These are phyloP conservation scores for Taeniopygia guttata DNA, from an alignment of 2,797 vertebrate genomes.

Conservation along the genomic window DNA sequence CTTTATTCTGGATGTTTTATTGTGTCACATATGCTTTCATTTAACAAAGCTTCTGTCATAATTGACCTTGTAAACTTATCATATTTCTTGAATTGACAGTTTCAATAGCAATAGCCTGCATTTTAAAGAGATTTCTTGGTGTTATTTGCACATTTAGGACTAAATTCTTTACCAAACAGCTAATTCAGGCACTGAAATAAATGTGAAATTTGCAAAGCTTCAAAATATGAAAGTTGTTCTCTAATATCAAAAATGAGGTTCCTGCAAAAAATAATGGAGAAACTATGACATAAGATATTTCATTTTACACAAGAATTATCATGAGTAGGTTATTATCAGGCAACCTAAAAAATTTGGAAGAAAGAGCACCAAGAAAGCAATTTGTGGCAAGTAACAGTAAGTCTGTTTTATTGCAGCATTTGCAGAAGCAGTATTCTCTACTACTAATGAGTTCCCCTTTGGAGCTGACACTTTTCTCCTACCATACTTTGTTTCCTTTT, in stretches of 20 bases:
- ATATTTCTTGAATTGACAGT: neutral
- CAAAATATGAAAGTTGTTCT: neutral
- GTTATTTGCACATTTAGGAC: neutral
- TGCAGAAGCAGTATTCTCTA: neutral
- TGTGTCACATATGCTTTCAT: neutral
- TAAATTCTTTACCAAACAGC: neutral
- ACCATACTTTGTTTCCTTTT: neutral
- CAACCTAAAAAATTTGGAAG: neutral
- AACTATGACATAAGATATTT: neutral
- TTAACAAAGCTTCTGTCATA: slow-evolving; percentile 16
- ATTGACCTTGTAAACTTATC: neutral
- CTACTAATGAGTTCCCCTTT: neutral
- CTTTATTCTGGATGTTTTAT: neutral
- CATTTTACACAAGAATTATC: neutral
- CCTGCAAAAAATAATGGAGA: neutral
- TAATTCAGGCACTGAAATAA: neutral
- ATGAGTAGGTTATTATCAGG: neutral
- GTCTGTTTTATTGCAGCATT: neutral
- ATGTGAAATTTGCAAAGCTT: neutral
- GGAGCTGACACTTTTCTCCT: neutral
- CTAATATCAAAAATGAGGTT: neutral
- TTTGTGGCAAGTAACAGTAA: neutral
- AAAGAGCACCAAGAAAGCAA: neutral
- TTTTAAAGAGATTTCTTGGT: neutral
- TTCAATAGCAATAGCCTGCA: neutral